Evolutionary conservation across 2,797 vertebrate genomes (phyloP).

Genomic region (Trachops cirrhosus): DNA sequence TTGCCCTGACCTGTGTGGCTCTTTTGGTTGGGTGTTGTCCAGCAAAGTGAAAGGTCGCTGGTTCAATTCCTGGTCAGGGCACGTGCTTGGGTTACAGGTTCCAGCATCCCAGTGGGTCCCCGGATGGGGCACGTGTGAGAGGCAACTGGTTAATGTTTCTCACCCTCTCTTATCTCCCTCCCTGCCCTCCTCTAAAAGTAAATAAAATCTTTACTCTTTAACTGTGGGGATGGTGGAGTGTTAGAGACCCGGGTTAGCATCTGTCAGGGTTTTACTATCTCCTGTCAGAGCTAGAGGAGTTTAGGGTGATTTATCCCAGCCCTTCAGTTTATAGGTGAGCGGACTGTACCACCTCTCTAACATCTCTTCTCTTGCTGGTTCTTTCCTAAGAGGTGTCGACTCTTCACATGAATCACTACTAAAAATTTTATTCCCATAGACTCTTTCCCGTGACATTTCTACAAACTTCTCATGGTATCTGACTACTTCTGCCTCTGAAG

Average conservation of each 20-base stretch:
- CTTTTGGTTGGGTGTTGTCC: not conserved
- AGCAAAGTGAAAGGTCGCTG: not conserved
- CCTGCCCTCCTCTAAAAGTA: not conserved
- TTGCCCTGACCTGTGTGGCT: not conserved
- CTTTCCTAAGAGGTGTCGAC: not conserved
- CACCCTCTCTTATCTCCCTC: not conserved
- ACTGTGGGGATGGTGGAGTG: not conserved
- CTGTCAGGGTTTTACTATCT: slow-evolving; percentile 17
- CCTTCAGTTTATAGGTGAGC: not conserved
- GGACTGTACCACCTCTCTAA: not conserved
- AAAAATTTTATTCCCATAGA: not conserved
- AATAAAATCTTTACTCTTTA: not conserved
- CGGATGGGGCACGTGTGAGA: not conserved
- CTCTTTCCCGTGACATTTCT: not conserved
- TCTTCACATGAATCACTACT: not conserved
- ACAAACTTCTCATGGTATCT: not conserved
- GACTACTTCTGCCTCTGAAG: not conserved
- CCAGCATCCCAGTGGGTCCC: not conserved
- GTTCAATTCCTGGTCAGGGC: not conserved
- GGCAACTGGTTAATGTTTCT: not conserved
- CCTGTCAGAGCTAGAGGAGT: not conserved
- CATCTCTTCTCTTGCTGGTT: not conserved
- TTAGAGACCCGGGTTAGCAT: not conserved
- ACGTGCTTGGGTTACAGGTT: not conserved
- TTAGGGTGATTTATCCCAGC: not conserved